A percentile compares a stretch with the other conserved stretches of the same genome.
These are phyloP conservation scores for Sylvilagus floridanus DNA, from an alignment of 2,797 vertebrate species.

Conservation along the genomic window DNA sequence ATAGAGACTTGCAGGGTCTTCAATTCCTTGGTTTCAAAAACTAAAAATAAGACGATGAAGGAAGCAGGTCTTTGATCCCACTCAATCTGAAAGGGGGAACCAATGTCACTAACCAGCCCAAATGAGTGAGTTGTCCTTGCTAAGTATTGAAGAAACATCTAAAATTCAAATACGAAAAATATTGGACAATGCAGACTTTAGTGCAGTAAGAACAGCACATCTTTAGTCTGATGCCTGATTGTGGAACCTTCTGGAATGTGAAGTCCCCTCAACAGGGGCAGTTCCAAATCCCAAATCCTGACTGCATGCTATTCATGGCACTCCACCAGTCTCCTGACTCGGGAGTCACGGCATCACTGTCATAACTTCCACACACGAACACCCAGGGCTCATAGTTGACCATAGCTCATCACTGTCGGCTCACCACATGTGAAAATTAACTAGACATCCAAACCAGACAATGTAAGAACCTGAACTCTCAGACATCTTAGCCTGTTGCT, in stretches of 20 bases:
- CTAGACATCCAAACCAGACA: not conserved
- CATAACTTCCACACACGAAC: not conserved
- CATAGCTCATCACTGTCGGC: not conserved
- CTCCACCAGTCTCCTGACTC: not conserved
- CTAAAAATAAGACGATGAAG: constrained; percentile 67
- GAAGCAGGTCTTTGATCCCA: not conserved
- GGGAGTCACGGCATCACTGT: not conserved
- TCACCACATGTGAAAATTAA: not conserved
- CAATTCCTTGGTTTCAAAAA: constrained; percentile 76
- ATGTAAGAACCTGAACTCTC: not conserved
- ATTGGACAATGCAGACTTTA: not conserved
- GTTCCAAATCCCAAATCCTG: not conserved
- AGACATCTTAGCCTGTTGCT: not conserved
- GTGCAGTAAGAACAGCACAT: not conserved
- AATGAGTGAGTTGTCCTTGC: not conserved
- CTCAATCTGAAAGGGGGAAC: not conserved
- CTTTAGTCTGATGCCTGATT: not conserved
- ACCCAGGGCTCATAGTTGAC: not conserved
- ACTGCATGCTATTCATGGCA: not conserved
- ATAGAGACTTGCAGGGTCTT: constrained; percentile 76
- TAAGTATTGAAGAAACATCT: not conserved
- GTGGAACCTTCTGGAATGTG: not conserved
- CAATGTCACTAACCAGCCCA: not conserved
- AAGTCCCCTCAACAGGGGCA: not conserved
- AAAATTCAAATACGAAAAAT: not conserved